Evolutionary conservation across 2,888 invertebrate genomes (phyloP).

Genomic region (Clepsis dumicolana): DNA sequence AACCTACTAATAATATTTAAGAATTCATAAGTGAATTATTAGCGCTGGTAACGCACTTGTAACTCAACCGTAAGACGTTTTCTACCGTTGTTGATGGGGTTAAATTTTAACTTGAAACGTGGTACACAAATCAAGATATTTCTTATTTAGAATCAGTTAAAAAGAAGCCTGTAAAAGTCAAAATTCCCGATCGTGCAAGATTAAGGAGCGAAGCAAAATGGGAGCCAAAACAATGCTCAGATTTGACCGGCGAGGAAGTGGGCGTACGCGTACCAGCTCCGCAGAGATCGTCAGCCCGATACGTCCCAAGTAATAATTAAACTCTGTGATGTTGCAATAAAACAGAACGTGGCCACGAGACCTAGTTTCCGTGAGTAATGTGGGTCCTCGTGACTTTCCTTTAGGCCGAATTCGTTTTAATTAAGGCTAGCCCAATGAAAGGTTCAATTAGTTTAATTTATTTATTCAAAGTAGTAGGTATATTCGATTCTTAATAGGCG

Average conservation of each 20-base stretch:
- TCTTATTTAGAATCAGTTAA: background rate
- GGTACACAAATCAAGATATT: background rate
- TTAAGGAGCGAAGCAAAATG: conserved; percentile 23
- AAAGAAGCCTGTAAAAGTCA: background rate
- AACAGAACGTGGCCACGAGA: conserved; percentile 45
- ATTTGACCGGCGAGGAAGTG: conserved; percentile 64
- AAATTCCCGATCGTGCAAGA: conserved; percentile 13
- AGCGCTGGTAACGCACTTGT: no score
- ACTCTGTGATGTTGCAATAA: conserved; percentile 65
- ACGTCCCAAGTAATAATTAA: conserved; percentile 63
- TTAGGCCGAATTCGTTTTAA: conserved; percentile 40
- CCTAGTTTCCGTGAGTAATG: conserved; percentile 47
- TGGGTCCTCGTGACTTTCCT: conserved; percentile 39
- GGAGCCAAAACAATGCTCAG: conserved; percentile 49
- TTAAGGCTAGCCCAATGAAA: conserved; percentile 36
- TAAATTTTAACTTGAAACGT: background rate
- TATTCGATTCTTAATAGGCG: background rate
- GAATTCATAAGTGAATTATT: no score
- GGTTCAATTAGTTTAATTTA: conserved; percentile 38
- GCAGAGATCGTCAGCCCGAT: conserved; percentile 59
- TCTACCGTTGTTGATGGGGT: background rate
- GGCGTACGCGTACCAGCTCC: conserved; percentile 62
- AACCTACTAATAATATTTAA: no score
- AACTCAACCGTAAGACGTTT: no score
- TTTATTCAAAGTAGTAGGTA: conserved; percentile 16